These are phyloP conservation scores for Crocidura indochinensis DNA, from an alignment of 2,797 vertebrate genomes.

Conservation along the genomic window DNA sequence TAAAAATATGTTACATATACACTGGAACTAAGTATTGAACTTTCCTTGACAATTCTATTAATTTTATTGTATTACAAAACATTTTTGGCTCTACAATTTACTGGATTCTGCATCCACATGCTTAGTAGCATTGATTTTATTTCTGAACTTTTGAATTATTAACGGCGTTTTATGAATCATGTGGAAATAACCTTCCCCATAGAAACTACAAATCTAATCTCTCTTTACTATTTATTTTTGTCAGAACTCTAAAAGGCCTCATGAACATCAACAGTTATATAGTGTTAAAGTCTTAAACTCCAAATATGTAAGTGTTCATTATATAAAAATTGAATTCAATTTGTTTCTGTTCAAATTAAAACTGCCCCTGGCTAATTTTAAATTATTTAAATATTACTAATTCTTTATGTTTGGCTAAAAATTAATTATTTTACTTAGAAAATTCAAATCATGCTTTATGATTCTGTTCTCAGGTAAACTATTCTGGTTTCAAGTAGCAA, in stretches of 20 bases:
- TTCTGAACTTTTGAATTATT: background rate
- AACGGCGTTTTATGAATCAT: background rate
- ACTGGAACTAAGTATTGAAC: background rate
- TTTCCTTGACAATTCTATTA: slow-evolving; percentile 11
- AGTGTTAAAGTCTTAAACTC: slow-evolving; percentile 67
- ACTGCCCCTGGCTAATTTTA: slow-evolving; percentile 72
- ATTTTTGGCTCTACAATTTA: slow-evolving; percentile 17
- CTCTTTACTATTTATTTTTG: background rate
- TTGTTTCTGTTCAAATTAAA: slow-evolving; percentile 78
- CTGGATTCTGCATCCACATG: slow-evolving; percentile 3
- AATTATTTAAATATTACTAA: slow-evolving; percentile 72
- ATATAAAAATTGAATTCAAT: slow-evolving; percentile 69
- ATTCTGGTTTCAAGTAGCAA: slow-evolving; percentile 56
- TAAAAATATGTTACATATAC: background rate
- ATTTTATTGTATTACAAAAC: background rate
- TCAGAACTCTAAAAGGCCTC: slow-evolving; percentile 59
- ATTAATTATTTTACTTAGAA: slow-evolving; percentile 30
- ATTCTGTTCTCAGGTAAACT: slow-evolving; percentile 28
- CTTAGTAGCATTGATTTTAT: slow-evolving; percentile 25
- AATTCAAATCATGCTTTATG: slow-evolving; percentile 49
- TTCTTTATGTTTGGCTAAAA: slow-evolving; percentile 25
- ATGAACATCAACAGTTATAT: slow-evolving; percentile 63
- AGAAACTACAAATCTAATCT: background rate
- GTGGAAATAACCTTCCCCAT: background rate
- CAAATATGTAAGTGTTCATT: slow-evolving; percentile 69